Evolutionary conservation across 23 tunicate species (phyloP).

Genomic region (Ciona savignyi): DNA sequence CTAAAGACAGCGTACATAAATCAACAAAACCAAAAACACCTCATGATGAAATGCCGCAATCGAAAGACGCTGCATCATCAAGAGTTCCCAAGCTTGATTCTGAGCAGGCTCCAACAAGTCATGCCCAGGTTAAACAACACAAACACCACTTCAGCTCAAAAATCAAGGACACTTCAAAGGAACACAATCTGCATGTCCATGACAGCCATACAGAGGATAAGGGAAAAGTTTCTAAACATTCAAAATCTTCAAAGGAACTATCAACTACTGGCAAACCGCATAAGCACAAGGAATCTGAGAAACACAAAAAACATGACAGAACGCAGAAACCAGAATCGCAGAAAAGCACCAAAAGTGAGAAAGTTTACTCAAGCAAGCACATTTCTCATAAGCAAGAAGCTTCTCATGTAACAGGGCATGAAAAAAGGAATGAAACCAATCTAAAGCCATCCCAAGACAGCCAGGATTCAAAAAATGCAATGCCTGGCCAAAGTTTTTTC

Average conservation of each 20-base stretch:
- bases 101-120: background rate
- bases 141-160: no score
- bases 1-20: background rate
- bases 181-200: background rate
- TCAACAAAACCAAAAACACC: background rate
- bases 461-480: background rate
- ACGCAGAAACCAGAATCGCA: background rate
- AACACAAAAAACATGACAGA: background rate
- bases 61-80: background rate
- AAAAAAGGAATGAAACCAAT: background rate
- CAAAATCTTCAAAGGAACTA: background rate
- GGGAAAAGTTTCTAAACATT: background rate
- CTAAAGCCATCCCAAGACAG: background rate
- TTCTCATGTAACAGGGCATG: background rate
- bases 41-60: background rate
- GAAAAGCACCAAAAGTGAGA: background rate
- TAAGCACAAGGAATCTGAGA: background rate
- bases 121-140: background rate
- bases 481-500: constrained; percentile 49
- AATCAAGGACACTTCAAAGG: background rate
- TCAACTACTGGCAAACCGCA: background rate
- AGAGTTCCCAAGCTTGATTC: background rate
- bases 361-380: background rate
- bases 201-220: background rate
- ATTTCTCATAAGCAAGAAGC: background rate